These are phyloP conservation scores for Rousettus madagascariensis DNA, from an alignment of 2,797 vertebrate species.

Conservation along the genomic window DNA sequence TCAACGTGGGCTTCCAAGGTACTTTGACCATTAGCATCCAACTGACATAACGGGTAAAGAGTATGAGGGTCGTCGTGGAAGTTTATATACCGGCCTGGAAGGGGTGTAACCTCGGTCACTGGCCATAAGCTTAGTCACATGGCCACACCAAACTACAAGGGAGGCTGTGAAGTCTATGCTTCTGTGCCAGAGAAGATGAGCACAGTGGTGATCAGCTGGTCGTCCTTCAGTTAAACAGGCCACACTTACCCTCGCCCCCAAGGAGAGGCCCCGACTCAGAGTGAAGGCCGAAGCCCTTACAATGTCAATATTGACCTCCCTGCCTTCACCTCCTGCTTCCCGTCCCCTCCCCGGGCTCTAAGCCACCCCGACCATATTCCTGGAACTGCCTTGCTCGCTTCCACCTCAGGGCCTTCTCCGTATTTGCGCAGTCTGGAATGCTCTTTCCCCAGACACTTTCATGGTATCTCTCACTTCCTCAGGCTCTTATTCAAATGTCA, in stretches of 20 bases:
- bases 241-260: not conserved
- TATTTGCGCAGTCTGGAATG: not conserved
- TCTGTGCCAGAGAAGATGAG: not conserved
- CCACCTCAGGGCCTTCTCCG: too few species aligned
- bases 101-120: not conserved
- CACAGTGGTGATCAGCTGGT: not conserved
- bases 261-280: not conserved
- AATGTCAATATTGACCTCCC: rapidly evolving
- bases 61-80: too few species aligned
- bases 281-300: not conserved
- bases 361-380: too few species aligned
- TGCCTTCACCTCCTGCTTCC: not conserved
- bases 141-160: not conserved
- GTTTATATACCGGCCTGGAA: too few species aligned
- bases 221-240: rapidly evolving
- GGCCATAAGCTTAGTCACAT: not conserved
- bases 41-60: not conserved
- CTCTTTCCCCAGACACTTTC: not conserved
- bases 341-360: not conserved
- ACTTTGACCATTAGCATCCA: not conserved
- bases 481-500: not conserved
- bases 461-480: not conserved
- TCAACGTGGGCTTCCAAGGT: not conserved
- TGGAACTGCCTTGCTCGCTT: not conserved
- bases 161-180: too few species aligned